Evolutionary conservation across 2,888 invertebrate genomes (phyloP).

Genomic region (Epirrhoe alternata): DNA sequence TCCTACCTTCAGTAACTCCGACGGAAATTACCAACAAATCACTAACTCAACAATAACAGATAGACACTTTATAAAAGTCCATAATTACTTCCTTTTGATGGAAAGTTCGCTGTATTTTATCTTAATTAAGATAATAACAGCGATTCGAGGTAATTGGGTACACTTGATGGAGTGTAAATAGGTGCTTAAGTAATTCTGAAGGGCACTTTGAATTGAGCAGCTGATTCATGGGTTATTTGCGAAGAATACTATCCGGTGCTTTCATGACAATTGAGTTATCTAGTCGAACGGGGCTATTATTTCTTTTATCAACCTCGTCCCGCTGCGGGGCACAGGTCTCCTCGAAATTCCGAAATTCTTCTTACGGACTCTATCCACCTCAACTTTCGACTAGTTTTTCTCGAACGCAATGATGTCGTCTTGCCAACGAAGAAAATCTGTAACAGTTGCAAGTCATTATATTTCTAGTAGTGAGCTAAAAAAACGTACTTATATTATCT

Average conservation of each 20-base stretch:
- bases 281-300: neutral
- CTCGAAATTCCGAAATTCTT: too few species aligned
- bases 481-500: too few species aligned
- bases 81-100: slow-evolving; percentile 36
- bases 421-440: too few species aligned
- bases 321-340: too few species aligned
- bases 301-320: too few species aligned
- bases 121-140: slow-evolving; percentile 50
- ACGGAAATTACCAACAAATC: slow-evolving; percentile 27
- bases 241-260: neutral
- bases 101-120: slow-evolving; percentile 50
- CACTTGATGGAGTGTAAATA: slow-evolving; percentile 29
- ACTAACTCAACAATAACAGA: slow-evolving; percentile 34
- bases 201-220: slow-evolving; percentile 4
- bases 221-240: slow-evolving; percentile 5
- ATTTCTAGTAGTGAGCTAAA: too few species aligned
- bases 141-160: slow-evolving; percentile 36
- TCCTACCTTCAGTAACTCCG: slow-evolving; percentile 14
- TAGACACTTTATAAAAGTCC: slow-evolving; percentile 32
- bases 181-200: slow-evolving; percentile 18
- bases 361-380: too few species aligned
- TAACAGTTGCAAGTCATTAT: too few species aligned
- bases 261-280: neutral
- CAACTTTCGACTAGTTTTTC: too few species aligned
- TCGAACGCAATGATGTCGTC: too few species aligned